Conservation (phyloP, 2,888 invertebrate genomes). For the Mesorhabditis belari region DNA sequence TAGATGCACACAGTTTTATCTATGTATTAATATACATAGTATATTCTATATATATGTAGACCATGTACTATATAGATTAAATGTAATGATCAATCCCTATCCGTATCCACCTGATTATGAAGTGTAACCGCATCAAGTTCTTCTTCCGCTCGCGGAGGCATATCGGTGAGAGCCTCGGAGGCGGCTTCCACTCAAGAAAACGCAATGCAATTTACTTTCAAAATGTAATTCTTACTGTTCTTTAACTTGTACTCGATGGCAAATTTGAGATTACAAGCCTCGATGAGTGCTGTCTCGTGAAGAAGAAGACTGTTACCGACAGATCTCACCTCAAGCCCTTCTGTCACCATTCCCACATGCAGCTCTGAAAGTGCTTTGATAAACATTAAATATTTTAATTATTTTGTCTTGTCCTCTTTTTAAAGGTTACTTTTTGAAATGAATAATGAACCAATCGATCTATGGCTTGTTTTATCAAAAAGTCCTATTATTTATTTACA, state of each 20-base stretch:
- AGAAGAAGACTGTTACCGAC: constrained; percentile 88
- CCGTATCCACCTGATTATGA: constrained; percentile 88
- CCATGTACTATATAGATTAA: no score
- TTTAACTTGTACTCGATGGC: constrained; percentile 91
- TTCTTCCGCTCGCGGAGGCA: constrained; percentile 75
- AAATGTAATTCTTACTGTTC: constrained; percentile 62
- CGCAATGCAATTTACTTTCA: neutral
- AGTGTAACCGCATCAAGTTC: constrained; percentile 94
- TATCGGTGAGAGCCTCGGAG: constrained; percentile 58
- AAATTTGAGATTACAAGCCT: constrained; percentile 95
- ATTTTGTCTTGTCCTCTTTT: no score
- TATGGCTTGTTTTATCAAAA: no score
- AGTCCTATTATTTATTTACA: no score
- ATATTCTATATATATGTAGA: no score
- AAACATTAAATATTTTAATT: neutral
- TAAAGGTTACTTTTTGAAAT: no score
- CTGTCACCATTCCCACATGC: constrained; percentile 54
- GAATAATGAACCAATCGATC: no score
- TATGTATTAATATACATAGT: no score
- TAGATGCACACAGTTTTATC: no score
- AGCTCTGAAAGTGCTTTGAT: constrained; percentile 18
- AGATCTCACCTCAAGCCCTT: constrained; percentile 72
- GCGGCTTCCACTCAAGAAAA: constrained; percentile 41
- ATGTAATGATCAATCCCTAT: no score
- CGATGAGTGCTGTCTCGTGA: constrained; percentile 90